Evolutionary conservation across 2,888 invertebrate genomes (phyloP), one percentile per base, ranked within the genome.

Genomic region (Cephus pygmeus): DNA sequence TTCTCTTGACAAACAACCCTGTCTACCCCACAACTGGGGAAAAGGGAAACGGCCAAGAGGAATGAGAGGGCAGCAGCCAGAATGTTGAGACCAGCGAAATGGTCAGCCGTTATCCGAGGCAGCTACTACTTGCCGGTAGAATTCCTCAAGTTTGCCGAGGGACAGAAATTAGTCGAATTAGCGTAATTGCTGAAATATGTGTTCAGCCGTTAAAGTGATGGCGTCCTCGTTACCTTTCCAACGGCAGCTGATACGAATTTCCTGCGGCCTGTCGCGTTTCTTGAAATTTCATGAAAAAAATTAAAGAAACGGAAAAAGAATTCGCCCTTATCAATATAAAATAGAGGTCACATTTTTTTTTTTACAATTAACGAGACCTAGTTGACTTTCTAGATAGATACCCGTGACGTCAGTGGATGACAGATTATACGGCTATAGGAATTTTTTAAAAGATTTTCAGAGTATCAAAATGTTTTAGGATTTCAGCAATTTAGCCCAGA

Each of bases 111-210:
- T 75, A 75, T 69, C 69, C 75, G 40, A 33, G 68, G 36, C 34
- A 76, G 56, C 56, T 56, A 56, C 36, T 40, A 71, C 69, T 35
- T 31, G 36, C 73, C 56, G 34, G 31, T 31, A 80, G 79, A 83
- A 86, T 86, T 86, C 80, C 84, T 85, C 85, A 84, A 85, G 84
- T 85, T 84, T 82, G 81, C 81, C 80, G 77, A 84, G 83, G 82
- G 81, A 83, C 83, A 79, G 84, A 83, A 85, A 86, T 85, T 85
- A 85, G 85, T 85, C 79, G 81, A 82, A 85, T 81, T 82, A 80
- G 79, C 81, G 84, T 85, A 86, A 85, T 85, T 85, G 86, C 81
- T 84, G 81, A 82, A 85, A 85, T 85, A 83, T 83, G 84, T 81
- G 83, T 81, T 84, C 80, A 77, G 80, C 82, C 84, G 81, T 85